These are phyloP conservation scores for Sinocyclocheilus rhinocerous DNA, from an alignment of 2,113 vertebrate species.

Conservation along the genomic window DNA sequence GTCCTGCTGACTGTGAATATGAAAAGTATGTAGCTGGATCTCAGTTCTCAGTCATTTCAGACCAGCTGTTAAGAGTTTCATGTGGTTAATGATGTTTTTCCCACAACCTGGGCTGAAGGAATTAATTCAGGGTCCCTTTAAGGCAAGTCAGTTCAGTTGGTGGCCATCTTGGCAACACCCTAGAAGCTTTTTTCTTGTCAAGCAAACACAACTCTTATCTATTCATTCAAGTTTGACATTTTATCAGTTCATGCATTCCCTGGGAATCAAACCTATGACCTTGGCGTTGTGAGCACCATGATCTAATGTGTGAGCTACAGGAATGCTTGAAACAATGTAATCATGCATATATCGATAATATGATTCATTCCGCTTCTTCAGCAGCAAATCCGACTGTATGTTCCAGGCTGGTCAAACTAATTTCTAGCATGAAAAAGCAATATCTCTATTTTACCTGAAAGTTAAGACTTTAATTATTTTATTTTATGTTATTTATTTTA, in stretches of 20 bases:
- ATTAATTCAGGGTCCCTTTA: neutral
- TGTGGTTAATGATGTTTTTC: neutral
- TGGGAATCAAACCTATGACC: neutral
- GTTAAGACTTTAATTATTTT: no score
- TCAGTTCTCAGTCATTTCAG: constrained; percentile 7
- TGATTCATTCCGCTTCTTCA: no score
- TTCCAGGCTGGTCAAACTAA: no score
- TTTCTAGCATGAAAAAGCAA: no score
- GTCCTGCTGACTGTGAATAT: constrained; percentile 1
- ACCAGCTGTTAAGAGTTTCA: neutral
- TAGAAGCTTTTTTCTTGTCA: neutral
- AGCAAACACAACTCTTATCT: neutral
- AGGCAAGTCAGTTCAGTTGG: neutral
- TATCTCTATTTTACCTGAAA: no score
- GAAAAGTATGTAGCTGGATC: neutral
- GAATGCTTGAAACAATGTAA: neutral
- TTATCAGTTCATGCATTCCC: neutral
- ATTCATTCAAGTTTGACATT: neutral
- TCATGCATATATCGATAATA: neutral
- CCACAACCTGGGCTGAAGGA: neutral
- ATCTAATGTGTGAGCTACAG: neutral
- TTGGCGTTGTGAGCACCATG: neutral
- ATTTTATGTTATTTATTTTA: no score
- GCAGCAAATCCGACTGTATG: neutral
- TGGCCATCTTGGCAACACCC: neutral